Percentiles rank a stretch among this genome's conserved stretches.
Conservation (phyloP, 35 echinoderm and acorn worm genomes). For the Chiridota heheva region DNA sequence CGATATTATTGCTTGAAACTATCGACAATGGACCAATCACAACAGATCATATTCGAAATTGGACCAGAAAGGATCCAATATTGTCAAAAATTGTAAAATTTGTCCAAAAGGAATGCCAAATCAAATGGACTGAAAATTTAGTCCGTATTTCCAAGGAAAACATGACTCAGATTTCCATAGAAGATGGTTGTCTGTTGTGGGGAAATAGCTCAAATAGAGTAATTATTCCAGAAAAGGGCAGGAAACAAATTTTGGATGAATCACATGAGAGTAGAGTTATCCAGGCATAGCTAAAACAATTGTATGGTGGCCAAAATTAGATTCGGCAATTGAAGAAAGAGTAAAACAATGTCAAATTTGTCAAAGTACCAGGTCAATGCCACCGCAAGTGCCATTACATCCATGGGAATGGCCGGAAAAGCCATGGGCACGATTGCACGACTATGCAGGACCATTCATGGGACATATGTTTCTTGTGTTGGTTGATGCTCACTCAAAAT, state of each 20-base stretch:
- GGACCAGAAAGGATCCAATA: background rate
- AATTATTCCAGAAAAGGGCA: constrained; percentile 10
- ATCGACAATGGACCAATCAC: constrained; percentile 16
- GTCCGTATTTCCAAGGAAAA: background rate
- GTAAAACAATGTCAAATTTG: constrained; percentile 51
- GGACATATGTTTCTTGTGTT: constrained; percentile 66
- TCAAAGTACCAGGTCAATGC: constrained; percentile 16
- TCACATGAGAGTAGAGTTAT: constrained; percentile 38
- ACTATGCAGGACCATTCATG: constrained; percentile 64
- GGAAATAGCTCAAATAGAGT: constrained; percentile 31
- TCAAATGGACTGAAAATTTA: too few relatives aligned
- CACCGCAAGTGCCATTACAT: constrained; percentile 41
- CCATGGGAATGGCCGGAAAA: constrained; percentile 58
- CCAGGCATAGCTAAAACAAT: constrained; percentile 17
- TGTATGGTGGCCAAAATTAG: constrained; percentile 57
- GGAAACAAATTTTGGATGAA: constrained; percentile 27
- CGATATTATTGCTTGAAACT: constrained; percentile 18
- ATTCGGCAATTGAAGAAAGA: constrained; percentile 26
- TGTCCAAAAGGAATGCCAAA: too few relatives aligned
- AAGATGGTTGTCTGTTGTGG: constrained; percentile 21
- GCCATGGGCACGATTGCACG: constrained; percentile 58
- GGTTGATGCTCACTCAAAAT: constrained; percentile 75
- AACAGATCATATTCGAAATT: background rate
- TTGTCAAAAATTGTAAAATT: too few relatives aligned
- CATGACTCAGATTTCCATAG: constrained; percentile 5